Percentiles rank a stretch among this genome's conserved stretches.
Evolutionary conservation across 2,888 invertebrate species (phyloP).

Genomic region (Eupithecia inturbata): DNA sequence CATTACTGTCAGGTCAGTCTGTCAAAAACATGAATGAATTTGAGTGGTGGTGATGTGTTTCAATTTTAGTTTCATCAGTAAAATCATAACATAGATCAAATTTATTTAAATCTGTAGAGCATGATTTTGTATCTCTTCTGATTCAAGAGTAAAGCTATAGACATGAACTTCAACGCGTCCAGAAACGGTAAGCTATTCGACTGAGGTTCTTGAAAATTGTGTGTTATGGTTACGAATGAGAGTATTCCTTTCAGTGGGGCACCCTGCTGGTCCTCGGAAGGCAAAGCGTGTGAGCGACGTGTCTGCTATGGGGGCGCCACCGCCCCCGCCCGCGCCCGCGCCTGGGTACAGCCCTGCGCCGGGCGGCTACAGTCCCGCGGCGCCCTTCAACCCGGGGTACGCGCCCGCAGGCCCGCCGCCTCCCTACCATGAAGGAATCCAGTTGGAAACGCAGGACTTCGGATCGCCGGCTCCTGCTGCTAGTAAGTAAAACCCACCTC

Average conservation of each 20-base stretch:
- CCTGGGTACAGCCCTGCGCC: slow-evolving; percentile 58
- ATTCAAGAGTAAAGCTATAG: slow-evolving; percentile 42
- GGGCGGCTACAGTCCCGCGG: slow-evolving; percentile 41
- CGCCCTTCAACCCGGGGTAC: slow-evolving; percentile 60
- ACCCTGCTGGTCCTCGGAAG: slow-evolving; percentile 78
- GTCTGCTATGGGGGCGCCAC: slow-evolving; percentile 86
- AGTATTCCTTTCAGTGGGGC: slow-evolving; percentile 61
- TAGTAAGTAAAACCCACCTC: slow-evolving; percentile 56
- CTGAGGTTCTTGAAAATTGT: neutral
- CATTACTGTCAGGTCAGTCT: neutral
- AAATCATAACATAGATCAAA: slow-evolving; percentile 56
- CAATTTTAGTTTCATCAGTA: slow-evolving; percentile 29
- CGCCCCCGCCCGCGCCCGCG: slow-evolving; percentile 70
- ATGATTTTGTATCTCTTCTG: slow-evolving; percentile 59
- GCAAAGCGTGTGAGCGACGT: slow-evolving; percentile 88
- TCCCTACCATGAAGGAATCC: slow-evolving; percentile 73
- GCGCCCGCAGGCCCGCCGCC: slow-evolving; percentile 64
- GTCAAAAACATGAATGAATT: slow-evolving; percentile 6
- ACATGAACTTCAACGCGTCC: slow-evolving; percentile 81
- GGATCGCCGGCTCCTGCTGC: slow-evolving; percentile 52
- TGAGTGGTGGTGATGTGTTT: slow-evolving; percentile 65
- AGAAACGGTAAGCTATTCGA: slow-evolving; percentile 68
- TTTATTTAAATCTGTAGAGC: slow-evolving; percentile 55
- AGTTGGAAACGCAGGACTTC: slow-evolving; percentile 69
- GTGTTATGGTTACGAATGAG: slow-evolving; percentile 20